A percentile compares a stretch with the other conserved stretches of the same genome.
Conservation (phyloP, 2,888 invertebrate species). For the Molorchus minor region DNA sequence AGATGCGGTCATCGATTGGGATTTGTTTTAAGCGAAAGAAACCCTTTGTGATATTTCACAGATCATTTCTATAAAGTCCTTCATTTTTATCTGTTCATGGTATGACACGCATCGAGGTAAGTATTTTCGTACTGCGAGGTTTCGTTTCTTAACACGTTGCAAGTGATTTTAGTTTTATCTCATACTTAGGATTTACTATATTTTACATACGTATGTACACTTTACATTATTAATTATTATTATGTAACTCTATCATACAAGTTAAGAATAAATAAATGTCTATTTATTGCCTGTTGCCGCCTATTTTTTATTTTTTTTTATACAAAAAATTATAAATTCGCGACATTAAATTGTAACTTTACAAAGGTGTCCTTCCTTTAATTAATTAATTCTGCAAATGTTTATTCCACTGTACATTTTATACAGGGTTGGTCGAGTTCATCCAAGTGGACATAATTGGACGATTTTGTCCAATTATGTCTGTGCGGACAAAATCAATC, state of each 20-base stretch:
- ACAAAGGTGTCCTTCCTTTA: too few relatives aligned
- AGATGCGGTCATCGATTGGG: conserved; percentile 2
- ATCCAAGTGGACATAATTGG: conserved; percentile 1
- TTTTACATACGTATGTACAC: too few relatives aligned
- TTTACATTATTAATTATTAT: too few relatives aligned
- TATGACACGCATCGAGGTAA: conserved; percentile 7
- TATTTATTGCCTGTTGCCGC: too few relatives aligned
- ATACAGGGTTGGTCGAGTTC: background rate
- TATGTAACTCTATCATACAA: too few relatives aligned
- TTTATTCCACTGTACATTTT: too few relatives aligned
- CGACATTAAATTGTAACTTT: too few relatives aligned
- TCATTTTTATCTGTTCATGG: background rate
- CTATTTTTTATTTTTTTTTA: too few relatives aligned
- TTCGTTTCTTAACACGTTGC: background rate
- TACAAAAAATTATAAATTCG: too few relatives aligned
- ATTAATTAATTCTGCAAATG: too few relatives aligned
- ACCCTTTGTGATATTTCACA: conserved; percentile 22
- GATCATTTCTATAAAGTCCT: conserved; percentile 6
- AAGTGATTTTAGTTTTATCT: conserved; percentile 14
- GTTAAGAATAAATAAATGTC: too few relatives aligned
- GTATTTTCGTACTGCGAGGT: conserved; percentile 11
- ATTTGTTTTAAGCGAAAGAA: conserved; percentile 15
- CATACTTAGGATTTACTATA: too few relatives aligned
- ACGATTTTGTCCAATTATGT: conserved; percentile 4
- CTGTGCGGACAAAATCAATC: background rate